phyloP scores from a whole-genome alignment of 2,888 invertebrate species.

The Mimas tiliae region DNA sequence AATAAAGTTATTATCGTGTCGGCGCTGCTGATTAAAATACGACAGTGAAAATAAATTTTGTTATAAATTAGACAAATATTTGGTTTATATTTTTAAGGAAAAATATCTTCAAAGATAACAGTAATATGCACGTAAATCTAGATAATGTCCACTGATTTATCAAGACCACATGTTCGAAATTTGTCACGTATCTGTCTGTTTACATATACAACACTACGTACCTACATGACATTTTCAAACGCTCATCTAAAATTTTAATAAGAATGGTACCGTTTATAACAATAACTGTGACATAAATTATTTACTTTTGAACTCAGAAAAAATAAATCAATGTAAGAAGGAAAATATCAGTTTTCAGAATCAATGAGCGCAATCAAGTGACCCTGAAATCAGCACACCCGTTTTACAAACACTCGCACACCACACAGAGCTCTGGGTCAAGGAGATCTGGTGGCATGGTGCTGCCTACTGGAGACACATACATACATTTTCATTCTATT shows the following conservation, averaged over 20 bases:
- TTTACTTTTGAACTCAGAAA: not conserved
- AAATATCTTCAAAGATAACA: constrained; percentile 44
- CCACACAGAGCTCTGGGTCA: constrained; percentile 65
- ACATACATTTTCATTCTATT: constrained; percentile 64
- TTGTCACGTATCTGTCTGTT: constrained; percentile 62
- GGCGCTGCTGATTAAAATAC: constrained; percentile 35
- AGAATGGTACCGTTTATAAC: not conserved
- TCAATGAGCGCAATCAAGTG: constrained; percentile 36
- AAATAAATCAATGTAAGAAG: not conserved
- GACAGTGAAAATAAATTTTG: constrained; percentile 35
- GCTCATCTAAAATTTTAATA: not conserved
- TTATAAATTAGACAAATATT: constrained; percentile 50
- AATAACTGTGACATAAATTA: not conserved
- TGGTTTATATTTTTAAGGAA: constrained; percentile 32
- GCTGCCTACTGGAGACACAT: constrained; percentile 34
- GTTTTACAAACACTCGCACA: constrained; percentile 59
- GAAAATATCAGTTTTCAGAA: constrained; percentile 31
- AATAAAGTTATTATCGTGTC: constrained; percentile 24
- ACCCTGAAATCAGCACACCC: constrained; percentile 54
- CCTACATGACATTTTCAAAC: not conserved
- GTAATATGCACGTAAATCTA: constrained; percentile 55
- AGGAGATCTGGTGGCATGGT: constrained; percentile 69
- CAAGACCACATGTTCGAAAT: constrained; percentile 69
- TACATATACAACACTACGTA: constrained; percentile 38
- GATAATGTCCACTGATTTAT: constrained; percentile 68